Evolutionary conservation across 2,888 invertebrate genomes (phyloP).

Genomic region (Eupithecia tripunctaria): DNA sequence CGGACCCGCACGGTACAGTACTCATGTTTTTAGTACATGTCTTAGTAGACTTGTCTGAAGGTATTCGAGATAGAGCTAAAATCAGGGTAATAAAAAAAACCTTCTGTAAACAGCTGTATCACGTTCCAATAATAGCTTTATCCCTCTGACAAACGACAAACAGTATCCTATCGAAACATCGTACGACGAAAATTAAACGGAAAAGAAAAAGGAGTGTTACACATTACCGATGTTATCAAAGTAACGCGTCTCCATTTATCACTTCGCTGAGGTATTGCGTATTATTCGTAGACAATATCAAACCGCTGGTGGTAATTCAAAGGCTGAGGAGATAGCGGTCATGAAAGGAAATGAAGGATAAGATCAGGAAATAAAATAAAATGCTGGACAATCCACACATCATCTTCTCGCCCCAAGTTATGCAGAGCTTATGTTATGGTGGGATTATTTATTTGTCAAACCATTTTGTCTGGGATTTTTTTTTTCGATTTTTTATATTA

Average conservation of each 20-base stretch:
- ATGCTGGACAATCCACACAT: too few species aligned
- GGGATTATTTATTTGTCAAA: too few species aligned
- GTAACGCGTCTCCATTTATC: slow-evolving; percentile 66
- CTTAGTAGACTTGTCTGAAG: too few species aligned
- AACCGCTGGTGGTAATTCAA: slow-evolving; percentile 31
- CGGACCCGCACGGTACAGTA: too few species aligned
- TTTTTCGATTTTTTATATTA: too few species aligned
- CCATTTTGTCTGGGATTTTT: too few species aligned
- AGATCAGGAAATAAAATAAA: background rate
- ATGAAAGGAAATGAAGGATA: background rate
- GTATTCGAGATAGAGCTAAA: too few species aligned
- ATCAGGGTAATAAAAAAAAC: too few species aligned
- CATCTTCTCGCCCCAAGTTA: too few species aligned
- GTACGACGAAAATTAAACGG: slow-evolving; percentile 31
- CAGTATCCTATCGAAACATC: slow-evolving; percentile 14
- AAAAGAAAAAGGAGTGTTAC: slow-evolving; percentile 53
- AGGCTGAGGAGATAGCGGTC: slow-evolving; percentile 28
- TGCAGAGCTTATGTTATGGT: too few species aligned
- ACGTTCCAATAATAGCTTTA: slow-evolving; percentile 1
- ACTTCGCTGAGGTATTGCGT: slow-evolving; percentile 62
- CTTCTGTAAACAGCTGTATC: slow-evolving; percentile 1
- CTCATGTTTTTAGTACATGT: too few species aligned
- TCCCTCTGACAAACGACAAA: slow-evolving; percentile 11
- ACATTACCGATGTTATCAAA: slow-evolving; percentile 61
- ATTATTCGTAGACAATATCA: slow-evolving; percentile 64